Evolutionary conservation across 2,113 vertebrate genomes (phyloP), one percentile per base, ranked within the genome.

Genomic region (Cyanoramphus novaezelandiae): DNA sequence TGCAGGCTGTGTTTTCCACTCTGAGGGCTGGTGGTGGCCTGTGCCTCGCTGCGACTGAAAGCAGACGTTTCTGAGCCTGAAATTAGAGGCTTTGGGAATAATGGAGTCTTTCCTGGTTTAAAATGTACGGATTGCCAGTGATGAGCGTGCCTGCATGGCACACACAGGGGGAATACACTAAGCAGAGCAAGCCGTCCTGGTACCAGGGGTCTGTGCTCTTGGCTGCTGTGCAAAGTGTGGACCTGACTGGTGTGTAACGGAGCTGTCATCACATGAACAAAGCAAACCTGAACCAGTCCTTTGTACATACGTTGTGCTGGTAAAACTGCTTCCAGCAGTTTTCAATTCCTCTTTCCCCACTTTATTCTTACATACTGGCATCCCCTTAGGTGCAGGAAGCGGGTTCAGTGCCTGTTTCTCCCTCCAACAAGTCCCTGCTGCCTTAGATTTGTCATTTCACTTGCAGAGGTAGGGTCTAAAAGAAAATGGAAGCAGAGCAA

Each of bases 191-290:
- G 46, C n/a, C 4, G 0, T 6, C 33, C 24, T 7, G 1, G 35
- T 3, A 0, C 2, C 0, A 1, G 6, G 44, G 52, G 29, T 49
- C 53, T 43, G 49, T 4, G 5, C 39, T 0, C 17, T 43, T 65
- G n/a, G 39, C 83, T 41, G 5, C 69, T 43, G 7, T 6, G 63
- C 31, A 15, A 9, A 44, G 31, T 2, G 18, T 6, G 9, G 57
- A 14, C 29, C 39, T 24, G 44, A 8, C 46, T 15, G 17, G 59
- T 3, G 1, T 39, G 60, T 27, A 3, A 8, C 6, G 37, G 57
- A 49, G 16, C 31, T 18, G 37, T 5, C 47, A 11, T 10, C 37
- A 7, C 3, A 7, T 2, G 29, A 53, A 16, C 49, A 64, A 33
- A 62, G 92, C 53, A 46, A 35, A 29, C 31, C 50, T 14, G 21